Evolutionary conservation across 2,888 invertebrate genomes (phyloP), one percentile per base, ranked within the genome.

Genomic region (Ectemnius cavifrons): DNA sequence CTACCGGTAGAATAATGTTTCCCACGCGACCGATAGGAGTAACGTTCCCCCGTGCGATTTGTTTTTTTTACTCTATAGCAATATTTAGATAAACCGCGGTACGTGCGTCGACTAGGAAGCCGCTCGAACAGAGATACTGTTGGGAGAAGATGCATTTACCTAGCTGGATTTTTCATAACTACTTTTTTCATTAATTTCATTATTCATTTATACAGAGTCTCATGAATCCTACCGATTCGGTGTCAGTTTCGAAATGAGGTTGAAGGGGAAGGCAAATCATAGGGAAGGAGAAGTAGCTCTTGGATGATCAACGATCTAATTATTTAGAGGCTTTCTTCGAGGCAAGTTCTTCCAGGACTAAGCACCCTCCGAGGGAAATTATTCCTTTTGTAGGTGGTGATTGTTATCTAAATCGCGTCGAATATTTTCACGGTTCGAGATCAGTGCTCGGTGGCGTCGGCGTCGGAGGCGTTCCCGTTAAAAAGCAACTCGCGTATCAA

Each of bases 401-500:
- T 20, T 47, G 79, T 79, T 84, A 83, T 85, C 84, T 85, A 85
- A 85, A 84, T 85, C 80, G 77, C 75, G 81, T 63, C 73, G 78
- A 83, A 84, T 81, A 84, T 84, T 83, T 83, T 75, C 78, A 70
- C 68, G 73, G 75, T 56, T 52, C 52, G 52, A 52, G 52, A 52
- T 52, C 14, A 37, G 37, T 37, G 45, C 28, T 45, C 65, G 64
- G 45, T 11, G 63, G 18, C 61, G 45, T 37, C n/a, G 23, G n/a
- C 61, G 45, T 18, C 16, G 62, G 16, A 49, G 11, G 46, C n/a
- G 69, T 72, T 77, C 77, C 79, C 81, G 84, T 84, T 84, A 84
- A 84, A 84, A 84, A 84, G 83, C 84, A 84, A 84, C 79, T 78
- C 81, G 81, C 81, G 84, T 84, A 87, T 87, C 87, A 87, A 86